These are phyloP conservation scores for Clostera curtula DNA, from an alignment of 2,888 invertebrate species.

Conservation along the genomic window DNA sequence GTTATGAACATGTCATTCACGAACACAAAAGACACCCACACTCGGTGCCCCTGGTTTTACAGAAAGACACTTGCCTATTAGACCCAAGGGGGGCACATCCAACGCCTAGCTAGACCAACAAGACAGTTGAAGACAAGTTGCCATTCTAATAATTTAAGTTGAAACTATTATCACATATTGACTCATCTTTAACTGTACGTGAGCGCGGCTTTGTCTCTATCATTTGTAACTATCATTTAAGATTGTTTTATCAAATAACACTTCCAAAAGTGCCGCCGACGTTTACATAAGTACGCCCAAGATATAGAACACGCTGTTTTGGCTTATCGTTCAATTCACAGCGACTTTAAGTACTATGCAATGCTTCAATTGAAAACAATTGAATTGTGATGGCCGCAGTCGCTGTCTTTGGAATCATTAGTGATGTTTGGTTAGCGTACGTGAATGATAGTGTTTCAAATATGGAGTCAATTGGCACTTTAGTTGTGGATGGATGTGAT, in stretches of 20 bases:
- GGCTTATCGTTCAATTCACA: constrained; percentile 39
- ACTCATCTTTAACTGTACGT: constrained; percentile 35
- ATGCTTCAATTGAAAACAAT: constrained; percentile 1
- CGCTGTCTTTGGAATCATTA: constrained; percentile 40
- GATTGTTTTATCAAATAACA: too few relatives aligned
- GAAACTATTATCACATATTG: constrained; percentile 66
- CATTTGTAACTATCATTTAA: too few relatives aligned
- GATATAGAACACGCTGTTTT: constrained; percentile 54
- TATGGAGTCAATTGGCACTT: constrained; percentile 47
- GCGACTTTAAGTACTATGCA: constrained; percentile 31
- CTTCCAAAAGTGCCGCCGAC: constrained; percentile 52
- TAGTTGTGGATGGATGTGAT: constrained; percentile 41
- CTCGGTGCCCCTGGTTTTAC: too few relatives aligned
- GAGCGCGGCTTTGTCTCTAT: too few relatives aligned
- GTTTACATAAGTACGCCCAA: constrained; percentile 89
- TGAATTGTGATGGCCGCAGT: constrained; percentile 26
- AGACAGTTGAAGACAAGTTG: constrained; percentile 27
- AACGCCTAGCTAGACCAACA: too few relatives aligned
- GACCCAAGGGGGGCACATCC: too few relatives aligned
- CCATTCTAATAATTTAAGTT: constrained; percentile 41
- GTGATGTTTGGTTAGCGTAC: constrained; percentile 35
- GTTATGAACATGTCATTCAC: too few relatives aligned
- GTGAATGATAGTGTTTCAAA: constrained; percentile 54
- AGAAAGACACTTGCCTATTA: too few relatives aligned
- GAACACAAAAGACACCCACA: too few relatives aligned